These are phyloP conservation scores for Hippoglossus hippoglossus DNA, from an alignment of 2,797 vertebrate genomes.

Conservation along the genomic window DNA sequence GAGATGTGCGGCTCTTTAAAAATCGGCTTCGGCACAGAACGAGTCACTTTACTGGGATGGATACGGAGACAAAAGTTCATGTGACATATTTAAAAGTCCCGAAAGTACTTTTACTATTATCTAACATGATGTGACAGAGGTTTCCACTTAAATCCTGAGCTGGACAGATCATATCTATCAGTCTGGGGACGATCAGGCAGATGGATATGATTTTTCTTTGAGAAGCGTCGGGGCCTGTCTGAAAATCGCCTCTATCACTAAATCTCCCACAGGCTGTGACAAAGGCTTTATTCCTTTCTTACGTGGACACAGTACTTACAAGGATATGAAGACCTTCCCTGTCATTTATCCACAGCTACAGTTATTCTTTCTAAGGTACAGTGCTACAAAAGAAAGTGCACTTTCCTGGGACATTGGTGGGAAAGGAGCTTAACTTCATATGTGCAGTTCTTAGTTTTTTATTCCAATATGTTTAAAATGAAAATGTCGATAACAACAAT, in stretches of 20 bases:
- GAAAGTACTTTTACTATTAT: not conserved
- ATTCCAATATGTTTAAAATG: no score
- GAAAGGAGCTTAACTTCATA: no score
- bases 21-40: not conserved
- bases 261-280: no score
- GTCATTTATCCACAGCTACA: not conserved
- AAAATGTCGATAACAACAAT: no score
- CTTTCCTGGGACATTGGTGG: no score
- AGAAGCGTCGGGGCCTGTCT: no score
- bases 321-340: not conserved
- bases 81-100: not conserved
- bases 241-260: no score
- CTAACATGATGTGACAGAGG: not conserved
- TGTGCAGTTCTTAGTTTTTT: no score
- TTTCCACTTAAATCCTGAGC: not conserved
- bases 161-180: not conserved
- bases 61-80: no score
- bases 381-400: not conserved
- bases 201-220: not conserved
- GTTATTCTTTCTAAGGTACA: not conserved
- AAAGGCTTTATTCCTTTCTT: no score
- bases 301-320: not conserved
- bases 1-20: slow-evolving; percentile 26
- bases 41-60: not conserved
- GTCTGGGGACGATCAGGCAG: not conserved